These are phyloP conservation scores for Bimastos eiseni DNA, from an alignment of 2,888 invertebrate genomes.

Conservation along the genomic window DNA sequence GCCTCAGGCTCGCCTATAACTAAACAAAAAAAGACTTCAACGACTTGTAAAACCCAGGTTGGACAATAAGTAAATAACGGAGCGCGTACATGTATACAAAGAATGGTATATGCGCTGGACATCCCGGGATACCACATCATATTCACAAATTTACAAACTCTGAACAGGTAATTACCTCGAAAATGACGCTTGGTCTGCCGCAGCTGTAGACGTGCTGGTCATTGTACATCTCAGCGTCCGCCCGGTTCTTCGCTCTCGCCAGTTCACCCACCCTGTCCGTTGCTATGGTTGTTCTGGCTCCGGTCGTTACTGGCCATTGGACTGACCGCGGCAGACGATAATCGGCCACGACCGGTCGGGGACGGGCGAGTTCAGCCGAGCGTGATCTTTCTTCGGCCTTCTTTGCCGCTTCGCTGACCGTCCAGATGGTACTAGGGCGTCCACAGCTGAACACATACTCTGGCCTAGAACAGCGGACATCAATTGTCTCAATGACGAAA, in stretches of 20 bases:
- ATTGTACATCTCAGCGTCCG: background rate
- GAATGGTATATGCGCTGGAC: no score
- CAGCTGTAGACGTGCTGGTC: conserved; percentile 6
- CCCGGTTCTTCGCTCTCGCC: background rate
- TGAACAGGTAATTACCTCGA: no score
- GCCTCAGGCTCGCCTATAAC: no score
- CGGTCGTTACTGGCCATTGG: background rate
- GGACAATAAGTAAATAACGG: no score
- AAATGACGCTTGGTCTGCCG: conserved; percentile 17
- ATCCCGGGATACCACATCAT: no score
- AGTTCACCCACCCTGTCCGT: conserved; percentile 15
- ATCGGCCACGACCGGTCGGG: background rate
- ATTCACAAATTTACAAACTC: no score
- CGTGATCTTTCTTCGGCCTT: background rate
- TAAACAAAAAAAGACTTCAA: no score
- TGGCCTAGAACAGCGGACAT: background rate
- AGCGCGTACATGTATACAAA: no score
- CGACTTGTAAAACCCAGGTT: no score
- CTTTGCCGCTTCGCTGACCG: conserved; percentile 14
- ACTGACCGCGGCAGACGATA: background rate
- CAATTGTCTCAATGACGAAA: no score
- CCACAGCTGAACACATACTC: conserved; percentile 16
- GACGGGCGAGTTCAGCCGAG: conserved; percentile 14
- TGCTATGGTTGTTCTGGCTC: background rate
- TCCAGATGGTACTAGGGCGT: conserved; percentile 6